These are phyloP conservation scores for Gobiocypris rarus DNA, from an alignment of 2,113 vertebrate genomes.

Conservation along the genomic window DNA sequence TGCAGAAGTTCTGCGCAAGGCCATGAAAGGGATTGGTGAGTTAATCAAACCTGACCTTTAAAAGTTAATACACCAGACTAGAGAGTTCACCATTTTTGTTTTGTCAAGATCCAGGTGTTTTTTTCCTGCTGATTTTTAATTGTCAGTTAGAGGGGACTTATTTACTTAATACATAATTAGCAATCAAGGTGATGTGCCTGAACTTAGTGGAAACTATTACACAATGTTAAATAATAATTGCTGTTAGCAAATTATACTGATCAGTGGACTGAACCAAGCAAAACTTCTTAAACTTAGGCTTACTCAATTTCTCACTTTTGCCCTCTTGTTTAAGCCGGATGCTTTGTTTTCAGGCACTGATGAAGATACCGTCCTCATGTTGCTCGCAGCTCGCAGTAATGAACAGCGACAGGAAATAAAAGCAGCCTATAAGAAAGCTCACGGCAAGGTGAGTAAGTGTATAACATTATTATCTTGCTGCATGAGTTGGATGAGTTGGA, in stretches of 20 bases:
- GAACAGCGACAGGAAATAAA: constrained; percentile 89
- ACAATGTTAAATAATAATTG: neutral
- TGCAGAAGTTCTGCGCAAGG: constrained; percentile 87
- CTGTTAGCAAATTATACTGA: constrained; percentile 7
- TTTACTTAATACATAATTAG: neutral
- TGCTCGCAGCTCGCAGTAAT: constrained; percentile 85
- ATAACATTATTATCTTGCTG: neutral
- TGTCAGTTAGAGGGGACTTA: neutral
- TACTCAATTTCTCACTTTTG: no score
- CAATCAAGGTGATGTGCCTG: neutral
- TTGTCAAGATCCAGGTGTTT: neutral
- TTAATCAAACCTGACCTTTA: neutral
- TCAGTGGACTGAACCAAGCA: neutral
- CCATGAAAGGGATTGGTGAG: constrained; percentile 96
- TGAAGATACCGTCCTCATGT: constrained; percentile 85
- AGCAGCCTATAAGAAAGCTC: constrained; percentile 84
- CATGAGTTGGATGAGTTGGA: no score
- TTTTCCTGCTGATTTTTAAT: neutral
- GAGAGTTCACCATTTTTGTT: neutral
- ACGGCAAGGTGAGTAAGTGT: constrained; percentile 83
- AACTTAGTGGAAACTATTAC: neutral
- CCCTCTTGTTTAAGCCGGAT: neutral
- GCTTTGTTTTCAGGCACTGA: constrained; percentile 83
- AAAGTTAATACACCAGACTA: no score
- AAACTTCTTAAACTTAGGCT: no score